Base-by-base conservation (phyloP, 2,797 vertebrate genomes). In the Coreius guichenoti region DNA sequence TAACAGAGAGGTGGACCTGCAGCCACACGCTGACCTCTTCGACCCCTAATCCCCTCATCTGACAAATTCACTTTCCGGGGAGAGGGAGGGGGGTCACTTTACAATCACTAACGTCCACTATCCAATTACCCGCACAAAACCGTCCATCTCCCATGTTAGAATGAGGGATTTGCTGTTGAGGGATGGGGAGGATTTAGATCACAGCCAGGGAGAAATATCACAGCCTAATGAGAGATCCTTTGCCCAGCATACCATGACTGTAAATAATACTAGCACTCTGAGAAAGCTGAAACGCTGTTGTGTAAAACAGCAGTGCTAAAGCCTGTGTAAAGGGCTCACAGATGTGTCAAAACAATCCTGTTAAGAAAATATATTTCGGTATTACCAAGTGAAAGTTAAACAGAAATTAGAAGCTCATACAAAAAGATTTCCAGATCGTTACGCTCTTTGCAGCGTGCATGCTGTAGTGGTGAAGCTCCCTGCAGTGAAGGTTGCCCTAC, bases 1-100 rank as follows among this genome's bases (percentile, higher is more conserved):
- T 93, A 99, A 99, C 94, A 93, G 87, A 16, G 96, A 98, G 87
- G 93, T 98, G 93, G 98, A 99, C 80, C 95, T 96, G 89, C 96
- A 97, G 91, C 94, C 93, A 3, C 95, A 96, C 83, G 94, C 95
- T 0, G 97, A 99, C 91, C 96, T 99, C 90, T 99, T 99, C 81
- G 98, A 98, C 88, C 93, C 0, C 94, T 86, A 85, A 86, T 79
- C n/a, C 39, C 43, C 31, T 80, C 75, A 23, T 83, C 61, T 75
- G 80, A 87, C 87, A 88, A 19, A 86, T 90, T 87, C 84, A 49
- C 77, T 79, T 65, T 23, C 76, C n/a, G 33, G 51, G 84, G 45
- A 54, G 74, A 54, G 79, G 43, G 67, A 29, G 82, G 82, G 86
- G 86, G 80, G 87, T 92, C 82, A 79, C 45, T 89, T 68, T 58